These are phyloP conservation scores for Drosophila teissieri DNA, from an alignment of 1,140 invertebrate genomes.

Conservation along the genomic window DNA sequence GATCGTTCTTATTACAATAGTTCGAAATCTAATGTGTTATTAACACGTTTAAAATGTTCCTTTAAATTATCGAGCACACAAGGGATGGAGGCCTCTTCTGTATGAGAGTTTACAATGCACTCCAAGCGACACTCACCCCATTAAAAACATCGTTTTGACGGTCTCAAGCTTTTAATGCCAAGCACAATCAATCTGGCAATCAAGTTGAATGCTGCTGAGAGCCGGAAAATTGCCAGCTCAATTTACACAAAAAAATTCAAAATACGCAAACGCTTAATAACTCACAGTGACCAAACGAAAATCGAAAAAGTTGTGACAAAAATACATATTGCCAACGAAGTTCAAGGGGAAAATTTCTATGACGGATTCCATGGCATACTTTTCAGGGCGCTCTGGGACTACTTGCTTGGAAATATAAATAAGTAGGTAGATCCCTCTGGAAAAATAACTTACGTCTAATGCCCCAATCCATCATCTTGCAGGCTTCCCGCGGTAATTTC, in stretches of 20 bases:
- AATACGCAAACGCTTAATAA: slow-evolving; percentile 39
- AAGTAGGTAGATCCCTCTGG: neutral
- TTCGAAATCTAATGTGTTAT: neutral
- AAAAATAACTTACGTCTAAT: slow-evolving; percentile 89
- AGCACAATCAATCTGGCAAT: slow-evolving; percentile 36
- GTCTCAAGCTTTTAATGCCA: slow-evolving; percentile 23
- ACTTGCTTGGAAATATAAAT: slow-evolving; percentile 10
- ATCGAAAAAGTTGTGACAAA: slow-evolving; percentile 34
- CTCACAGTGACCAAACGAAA: slow-evolving; percentile 17
- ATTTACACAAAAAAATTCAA: slow-evolving; percentile 23
- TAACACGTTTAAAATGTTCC: neutral
- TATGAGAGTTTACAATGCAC: slow-evolving; percentile 7
- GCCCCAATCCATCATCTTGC: slow-evolving; percentile 91
- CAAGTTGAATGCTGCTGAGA: slow-evolving; percentile 9
- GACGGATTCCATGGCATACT: slow-evolving; percentile 47
- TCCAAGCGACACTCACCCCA: slow-evolving; percentile 11
- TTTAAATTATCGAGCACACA: neutral
- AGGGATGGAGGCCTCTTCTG: neutral
- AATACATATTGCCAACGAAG: slow-evolving; percentile 34
- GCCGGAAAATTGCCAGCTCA: slow-evolving; percentile 30
- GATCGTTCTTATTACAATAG: too few species aligned
- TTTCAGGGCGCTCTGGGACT: slow-evolving; percentile 30
- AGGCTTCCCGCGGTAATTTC: slow-evolving; percentile 33
- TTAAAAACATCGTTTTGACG: slow-evolving; percentile 23
- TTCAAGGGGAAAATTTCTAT: slow-evolving; percentile 18